Conservation (phyloP, 2,113 vertebrate genomes). For the Forbesichthys agassizii region DNA sequence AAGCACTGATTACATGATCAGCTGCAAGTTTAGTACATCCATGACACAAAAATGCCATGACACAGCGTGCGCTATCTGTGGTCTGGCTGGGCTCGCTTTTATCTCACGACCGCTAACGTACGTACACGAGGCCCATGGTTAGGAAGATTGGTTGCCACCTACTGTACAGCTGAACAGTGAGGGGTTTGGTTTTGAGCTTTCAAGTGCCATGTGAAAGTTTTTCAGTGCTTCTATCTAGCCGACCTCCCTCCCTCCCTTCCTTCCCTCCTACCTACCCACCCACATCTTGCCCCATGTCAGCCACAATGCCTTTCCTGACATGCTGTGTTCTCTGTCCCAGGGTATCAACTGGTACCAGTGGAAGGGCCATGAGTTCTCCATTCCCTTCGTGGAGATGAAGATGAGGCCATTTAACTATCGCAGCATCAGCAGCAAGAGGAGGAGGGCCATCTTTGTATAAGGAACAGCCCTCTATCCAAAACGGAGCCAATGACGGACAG, state of each 20-base stretch:
- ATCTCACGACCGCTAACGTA: too few relatives aligned
- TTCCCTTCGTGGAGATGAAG: constrained; percentile 99
- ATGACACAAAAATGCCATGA: background rate
- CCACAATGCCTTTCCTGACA: constrained; percentile 3
- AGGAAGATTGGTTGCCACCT: background rate
- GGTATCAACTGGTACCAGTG: constrained; percentile 99
- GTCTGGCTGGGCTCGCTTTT: too few relatives aligned
- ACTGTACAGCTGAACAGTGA: too few relatives aligned
- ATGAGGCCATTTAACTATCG: constrained; percentile 91
- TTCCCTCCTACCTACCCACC: background rate
- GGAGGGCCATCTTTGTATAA: constrained; percentile 85
- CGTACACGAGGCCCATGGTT: background rate
- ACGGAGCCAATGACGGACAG: constrained; percentile 33
- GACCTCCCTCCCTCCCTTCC: too few relatives aligned
- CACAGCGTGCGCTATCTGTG: too few relatives aligned
- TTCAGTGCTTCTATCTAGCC: too few relatives aligned
- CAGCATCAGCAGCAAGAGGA: constrained; percentile 83
- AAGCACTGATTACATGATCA: too few relatives aligned
- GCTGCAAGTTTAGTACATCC: background rate
- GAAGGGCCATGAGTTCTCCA: constrained; percentile 98
- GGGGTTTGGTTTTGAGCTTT: too few relatives aligned
- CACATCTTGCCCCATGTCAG: background rate
- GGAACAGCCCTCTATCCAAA: constrained; percentile 13
- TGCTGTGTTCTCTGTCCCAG: constrained; percentile 62
- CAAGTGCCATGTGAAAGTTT: too few relatives aligned